A percentile compares a stretch with the other conserved stretches of the same genome.
Evolutionary conservation across 2,888 invertebrate genomes (phyloP).

Genomic region (Drosophila hamatofila): DNA sequence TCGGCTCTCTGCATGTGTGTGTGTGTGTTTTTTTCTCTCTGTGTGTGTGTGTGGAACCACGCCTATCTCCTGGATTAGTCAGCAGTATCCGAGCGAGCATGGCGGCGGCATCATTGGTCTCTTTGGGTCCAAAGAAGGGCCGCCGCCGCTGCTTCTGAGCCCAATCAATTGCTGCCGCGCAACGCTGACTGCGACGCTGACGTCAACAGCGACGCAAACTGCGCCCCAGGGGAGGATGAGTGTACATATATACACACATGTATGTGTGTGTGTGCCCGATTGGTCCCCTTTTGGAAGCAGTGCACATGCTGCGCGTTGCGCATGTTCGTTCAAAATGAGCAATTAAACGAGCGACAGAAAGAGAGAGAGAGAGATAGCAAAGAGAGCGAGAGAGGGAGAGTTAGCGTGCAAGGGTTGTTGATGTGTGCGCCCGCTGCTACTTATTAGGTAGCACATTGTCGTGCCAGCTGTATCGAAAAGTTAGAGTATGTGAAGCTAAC

Average conservation of each 20-base stretch:
- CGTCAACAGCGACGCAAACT: slow-evolving; percentile 47
- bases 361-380: slow-evolving; percentile 13
- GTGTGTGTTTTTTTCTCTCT: slow-evolving; percentile 3
- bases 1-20: slow-evolving; percentile 54
- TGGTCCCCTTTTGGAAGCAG: slow-evolving; percentile 52
- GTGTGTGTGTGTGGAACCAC: slow-evolving; percentile 79
- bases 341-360: slow-evolving; percentile 50
- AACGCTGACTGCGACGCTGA: slow-evolving; percentile 58
- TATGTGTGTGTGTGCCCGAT: slow-evolving; percentile 46
- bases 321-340: slow-evolving; percentile 76
- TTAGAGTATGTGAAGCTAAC: background rate
- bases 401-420: background rate
- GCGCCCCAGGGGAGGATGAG: slow-evolving; percentile 56
- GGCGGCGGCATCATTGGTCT: slow-evolving; percentile 81
- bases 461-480: background rate
- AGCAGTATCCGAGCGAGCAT: slow-evolving; percentile 81
- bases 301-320: slow-evolving; percentile 72
- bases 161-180: slow-evolving; percentile 78
- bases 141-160: slow-evolving; percentile 60
- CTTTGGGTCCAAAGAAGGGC: slow-evolving; percentile 58
- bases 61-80: slow-evolving; percentile 84
- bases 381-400: background rate
- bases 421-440: slow-evolving; percentile 25
- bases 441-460: slow-evolving; percentile 45
- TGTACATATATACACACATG: slow-evolving; percentile 9